Base-by-base conservation (phyloP, 2,888 invertebrate species). In the Brassicogethes aeneus region DNA sequence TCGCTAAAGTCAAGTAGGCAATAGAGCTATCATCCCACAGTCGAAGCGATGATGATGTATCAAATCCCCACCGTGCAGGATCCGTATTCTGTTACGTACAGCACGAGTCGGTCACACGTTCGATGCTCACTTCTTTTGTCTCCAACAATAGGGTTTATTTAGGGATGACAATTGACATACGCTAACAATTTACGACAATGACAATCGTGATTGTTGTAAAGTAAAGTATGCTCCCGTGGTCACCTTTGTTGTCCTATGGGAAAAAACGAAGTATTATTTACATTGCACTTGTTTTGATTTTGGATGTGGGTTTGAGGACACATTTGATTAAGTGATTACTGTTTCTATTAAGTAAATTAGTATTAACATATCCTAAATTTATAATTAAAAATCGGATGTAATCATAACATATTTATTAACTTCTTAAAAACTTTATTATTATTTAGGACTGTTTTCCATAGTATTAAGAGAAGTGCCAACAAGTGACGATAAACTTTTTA, bases 141-240 rank as follows among this genome's bases (percentile, higher is more conserved):
- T 46, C 43, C 44, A 44, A 65, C 64, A 65, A 66, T 63, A 39
- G 61, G 60, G 59, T 60, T 65, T 62, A 63, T 65, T 64, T 62
- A 50, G 57, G 62, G 59, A 63, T 65, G 65, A 65, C 66, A 66
- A 65, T 64, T 62, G 65, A 62, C 65, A 65, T 65, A 66, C 66
- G 65, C 55, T 57, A 56, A 60, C 59, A 60, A 61, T 62, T 62
- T 59, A 55, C 50, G 52, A 60, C 56, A 56, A 58, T 55, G 52
- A 53, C 51, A 50, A 57, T 51, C 45, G 45, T 44, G 52, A 54
- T 43, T 51, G 47, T 54, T 46, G 56, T 54, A 51, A 55, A 56
- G 53, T 53, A 56, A 51, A 49, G 44, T 47, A 43, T 34, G 41
- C 39, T 41, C 45, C 41, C 41, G 36, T 42, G 40, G 39, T 45